Base-by-base conservation (phyloP, 2,113 vertebrate species). In the Gyps fulvus region DNA sequence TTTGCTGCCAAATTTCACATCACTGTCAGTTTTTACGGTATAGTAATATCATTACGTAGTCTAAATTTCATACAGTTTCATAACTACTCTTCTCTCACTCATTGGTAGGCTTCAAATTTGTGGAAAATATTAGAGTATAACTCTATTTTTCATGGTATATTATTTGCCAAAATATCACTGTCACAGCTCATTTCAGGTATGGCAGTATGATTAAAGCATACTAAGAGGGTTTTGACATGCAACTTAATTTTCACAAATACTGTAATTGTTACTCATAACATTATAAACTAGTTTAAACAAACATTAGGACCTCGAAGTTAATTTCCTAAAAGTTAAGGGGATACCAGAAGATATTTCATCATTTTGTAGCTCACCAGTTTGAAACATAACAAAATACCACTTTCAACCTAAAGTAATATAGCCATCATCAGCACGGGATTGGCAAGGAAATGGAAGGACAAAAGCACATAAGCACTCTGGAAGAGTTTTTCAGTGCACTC, bases 131-230 rank as follows among this genome's bases (percentile, higher is more conserved):
- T 93, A 90, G 34, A 97, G 86, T 95, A 65, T 93, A 83, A 93
- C 63, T 92, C 63, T 92, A 58, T 96, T 93, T 95, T 94, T 92
- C 72, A 95, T 73, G 69, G 34, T 50, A 65, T 22, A 47, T 49
- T 69, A 61, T 59, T 94, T 96, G 96, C 95, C 95, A 98, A 96
- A 95, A 85, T 91, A 94, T 96, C 93, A 86, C 58, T 82, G 92
- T 97, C 93, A 87, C 73, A 96, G 89, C 65, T 96, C 76, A 72
- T 94, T 94, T 93, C 83, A 91, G 34, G 50, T 80, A 87, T 16
- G 19, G 42, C 29, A 83, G 66, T 19, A 71, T 45, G 85, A 96
- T 84, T 87, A 95, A 92, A 96, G 83, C 52, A 86, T 34, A 72
- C 9, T 74, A 81, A 83, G 27, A 81, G 17, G 26, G 61, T 36